Percentiles rank a stretch among this genome's conserved stretches.
Conservation (phyloP, 2,113 vertebrate species). For the Myiagra hebetior region DNA sequence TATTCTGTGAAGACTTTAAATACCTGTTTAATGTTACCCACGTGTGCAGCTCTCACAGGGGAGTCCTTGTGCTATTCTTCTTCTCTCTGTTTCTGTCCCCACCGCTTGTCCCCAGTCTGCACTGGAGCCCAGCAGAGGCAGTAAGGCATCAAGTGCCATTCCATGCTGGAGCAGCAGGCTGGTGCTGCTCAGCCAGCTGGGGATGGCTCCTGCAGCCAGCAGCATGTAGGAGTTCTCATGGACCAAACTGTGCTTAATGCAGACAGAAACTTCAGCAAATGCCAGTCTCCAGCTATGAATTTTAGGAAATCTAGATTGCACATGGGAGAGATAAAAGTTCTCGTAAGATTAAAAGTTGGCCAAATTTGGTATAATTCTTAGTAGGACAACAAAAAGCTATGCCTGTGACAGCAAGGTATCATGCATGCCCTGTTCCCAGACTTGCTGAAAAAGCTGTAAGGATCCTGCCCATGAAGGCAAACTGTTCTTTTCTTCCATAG, state of each 20-base stretch:
- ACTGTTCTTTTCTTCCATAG: background rate
- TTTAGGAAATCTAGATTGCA: background rate
- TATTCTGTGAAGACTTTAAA: background rate
- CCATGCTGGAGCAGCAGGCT: background rate
- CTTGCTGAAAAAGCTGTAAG: background rate
- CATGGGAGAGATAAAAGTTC: background rate
- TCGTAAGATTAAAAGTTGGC: background rate
- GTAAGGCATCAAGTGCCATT: background rate
- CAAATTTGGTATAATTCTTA: background rate
- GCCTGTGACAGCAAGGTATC: background rate
- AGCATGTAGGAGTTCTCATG: rapidly evolving
- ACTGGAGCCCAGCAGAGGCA: background rate
- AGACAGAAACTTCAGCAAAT: background rate
- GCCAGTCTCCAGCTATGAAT: background rate
- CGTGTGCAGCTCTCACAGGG: background rate
- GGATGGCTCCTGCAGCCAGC: background rate
- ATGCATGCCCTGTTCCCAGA: background rate
- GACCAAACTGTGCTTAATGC: background rate
- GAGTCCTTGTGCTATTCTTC: background rate
- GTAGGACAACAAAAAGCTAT: background rate
- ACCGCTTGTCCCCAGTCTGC: background rate
- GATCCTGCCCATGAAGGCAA: background rate
- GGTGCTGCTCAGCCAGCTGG: background rate
- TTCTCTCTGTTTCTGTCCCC: background rate
- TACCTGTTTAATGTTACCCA: background rate